phyloP scores from a whole-genome alignment of 2,888 invertebrate genomes.

The Drosophila robusta region DNA sequence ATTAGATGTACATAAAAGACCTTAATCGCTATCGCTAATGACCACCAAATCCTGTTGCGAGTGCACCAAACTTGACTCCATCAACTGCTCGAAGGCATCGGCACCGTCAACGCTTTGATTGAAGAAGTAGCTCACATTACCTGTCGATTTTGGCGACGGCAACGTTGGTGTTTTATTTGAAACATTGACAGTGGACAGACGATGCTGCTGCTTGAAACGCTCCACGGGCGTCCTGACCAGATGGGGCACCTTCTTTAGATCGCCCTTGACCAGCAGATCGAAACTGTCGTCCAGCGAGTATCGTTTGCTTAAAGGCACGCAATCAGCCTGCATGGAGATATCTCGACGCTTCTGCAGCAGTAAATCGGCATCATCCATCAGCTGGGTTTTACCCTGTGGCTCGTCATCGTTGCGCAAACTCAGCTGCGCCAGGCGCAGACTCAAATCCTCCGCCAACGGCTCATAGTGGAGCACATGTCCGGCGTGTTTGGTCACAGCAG shows the following conservation, averaged over 20 bases:
- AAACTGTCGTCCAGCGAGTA: slow-evolving; percentile 80
- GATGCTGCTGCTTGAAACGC: slow-evolving; percentile 69
- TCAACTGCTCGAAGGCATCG: slow-evolving; percentile 88
- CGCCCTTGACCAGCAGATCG: slow-evolving; percentile 71
- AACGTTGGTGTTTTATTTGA: not conserved
- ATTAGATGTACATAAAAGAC: slow-evolving; percentile 15
- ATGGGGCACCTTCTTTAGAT: slow-evolving; percentile 24
- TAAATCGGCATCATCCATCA: slow-evolving; percentile 71
- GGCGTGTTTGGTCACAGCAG: slow-evolving; percentile 61
- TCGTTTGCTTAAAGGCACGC: slow-evolving; percentile 49
- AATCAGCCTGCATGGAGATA: slow-evolving; percentile 46
- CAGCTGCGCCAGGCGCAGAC: slow-evolving; percentile 53
- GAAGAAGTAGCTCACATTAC: slow-evolving; percentile 86
- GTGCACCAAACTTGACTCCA: slow-evolving; percentile 83
- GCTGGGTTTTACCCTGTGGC: slow-evolving; percentile 10
- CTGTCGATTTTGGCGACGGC: slow-evolving; percentile 1
- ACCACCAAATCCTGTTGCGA: slow-evolving; percentile 38
- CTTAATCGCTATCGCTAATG: slow-evolving; percentile 65
- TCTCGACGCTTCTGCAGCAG: slow-evolving; percentile 62
- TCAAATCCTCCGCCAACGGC: slow-evolving; percentile 55
- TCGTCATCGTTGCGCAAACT: slow-evolving; percentile 25
- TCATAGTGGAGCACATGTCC: slow-evolving; percentile 79
- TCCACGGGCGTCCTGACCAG: slow-evolving; percentile 65
- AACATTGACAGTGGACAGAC: slow-evolving; percentile 17
- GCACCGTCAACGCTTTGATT: slow-evolving; percentile 84